A percentile compares a stretch with the other conserved stretches of the same genome.
These are phyloP conservation scores for Hydrolagus colliei DNA, from an alignment of 2,797 vertebrate genomes.

Conservation along the genomic window DNA sequence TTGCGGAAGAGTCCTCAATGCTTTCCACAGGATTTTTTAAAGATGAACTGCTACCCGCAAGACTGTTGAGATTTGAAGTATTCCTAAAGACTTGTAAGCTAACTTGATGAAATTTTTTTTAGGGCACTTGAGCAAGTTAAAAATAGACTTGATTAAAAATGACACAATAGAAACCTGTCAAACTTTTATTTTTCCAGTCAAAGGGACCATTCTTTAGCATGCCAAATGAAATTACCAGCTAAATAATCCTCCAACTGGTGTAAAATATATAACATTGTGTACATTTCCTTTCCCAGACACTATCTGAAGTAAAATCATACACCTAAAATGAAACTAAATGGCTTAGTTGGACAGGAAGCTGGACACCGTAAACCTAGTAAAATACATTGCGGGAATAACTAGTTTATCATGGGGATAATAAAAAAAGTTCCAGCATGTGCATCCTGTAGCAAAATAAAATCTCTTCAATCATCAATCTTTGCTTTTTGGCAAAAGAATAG, in stretches of 20 bases:
- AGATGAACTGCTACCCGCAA: too few relatives aligned
- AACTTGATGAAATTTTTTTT: too few relatives aligned
- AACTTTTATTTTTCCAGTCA: too few relatives aligned
- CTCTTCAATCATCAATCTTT: conserved; percentile 11
- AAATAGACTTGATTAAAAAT: too few relatives aligned
- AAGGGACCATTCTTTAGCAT: too few relatives aligned
- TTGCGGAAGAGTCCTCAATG: too few relatives aligned
- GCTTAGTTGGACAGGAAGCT: conserved; percentile 2
- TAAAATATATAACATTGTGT: neutral
- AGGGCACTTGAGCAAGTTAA: too few relatives aligned
- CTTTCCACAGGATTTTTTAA: too few relatives aligned
- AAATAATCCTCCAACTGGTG: neutral
- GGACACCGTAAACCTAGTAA: neutral
- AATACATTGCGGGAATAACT: conserved; percentile 10
- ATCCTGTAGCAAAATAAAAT: conserved; percentile 26
- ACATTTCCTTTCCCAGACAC: neutral
- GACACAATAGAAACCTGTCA: too few relatives aligned
- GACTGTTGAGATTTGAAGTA: too few relatives aligned
- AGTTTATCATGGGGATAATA: neutral
- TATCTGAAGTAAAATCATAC: neutral
- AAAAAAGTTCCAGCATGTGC: conserved; percentile 20
- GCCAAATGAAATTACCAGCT: too few relatives aligned
- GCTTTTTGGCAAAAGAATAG: conserved; percentile 2
- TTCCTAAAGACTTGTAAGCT: too few relatives aligned
- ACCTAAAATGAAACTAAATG: conserved; percentile 1